Evolutionary conservation across 2,888 invertebrate genomes (phyloP), one percentile per base, ranked within the genome.

Genomic region (Lumbricus terrestris): DNA sequence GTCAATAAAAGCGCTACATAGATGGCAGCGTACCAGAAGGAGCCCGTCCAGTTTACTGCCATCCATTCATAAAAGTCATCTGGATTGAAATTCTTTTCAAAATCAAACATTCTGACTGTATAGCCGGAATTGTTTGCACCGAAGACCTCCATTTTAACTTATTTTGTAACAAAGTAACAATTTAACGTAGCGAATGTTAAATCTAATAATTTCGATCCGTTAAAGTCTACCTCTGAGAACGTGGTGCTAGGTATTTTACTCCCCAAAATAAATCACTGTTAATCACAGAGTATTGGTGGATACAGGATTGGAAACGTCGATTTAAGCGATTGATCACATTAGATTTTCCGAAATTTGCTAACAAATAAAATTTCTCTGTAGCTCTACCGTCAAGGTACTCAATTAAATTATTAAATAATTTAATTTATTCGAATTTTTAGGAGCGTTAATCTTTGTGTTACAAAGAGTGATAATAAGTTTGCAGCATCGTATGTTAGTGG

Each of bases 1-100:
- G 97, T 97, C 95, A 98, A 99, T 94, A 99, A 98, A 92, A 98
- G 96, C 92, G 98, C 96, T 97, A 99, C 97, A 95, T 99, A 99
- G 34, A 94, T 93, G 18, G 93, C 93, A 0, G 95, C 91, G 92
- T 97, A 97, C 94, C 98, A 98, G 95, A 98, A 98, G 90, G 97
- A 97, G 94, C 97, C 96, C 91, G 97, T 98, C 99, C 99, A 99
- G 95, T 99, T 98, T 93, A 97, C 97, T 93, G 97, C 96, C 98
- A 99, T 99, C 98, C 98, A 99, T 95, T 97, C 96, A 94, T 97
- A 96, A 93, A 97, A 97, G 93, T 97, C 96, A 93, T 97, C 96
- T 94, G 98, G 97, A 94, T 97, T 97, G 95, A 98, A 99, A 94
- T 97, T 97, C 95, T 97, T 97, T 96, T 99, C 99, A 94, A 99